These are phyloP conservation scores for Lacanobia wlatinum DNA, from an alignment of 2,888 invertebrate genomes.

Conservation along the genomic window DNA sequence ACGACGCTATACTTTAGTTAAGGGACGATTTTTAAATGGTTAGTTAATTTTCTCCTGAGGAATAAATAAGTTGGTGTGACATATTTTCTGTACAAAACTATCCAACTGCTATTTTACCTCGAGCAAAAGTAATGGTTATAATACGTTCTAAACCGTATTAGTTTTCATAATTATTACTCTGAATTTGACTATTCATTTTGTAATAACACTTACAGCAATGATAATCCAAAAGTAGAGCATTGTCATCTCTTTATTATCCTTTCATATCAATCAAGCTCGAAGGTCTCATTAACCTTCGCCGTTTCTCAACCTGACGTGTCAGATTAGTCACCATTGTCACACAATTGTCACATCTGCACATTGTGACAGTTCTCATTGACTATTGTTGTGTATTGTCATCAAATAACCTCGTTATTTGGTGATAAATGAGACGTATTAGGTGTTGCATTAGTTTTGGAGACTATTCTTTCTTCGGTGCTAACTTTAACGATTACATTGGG, in stretches of 20 bases:
- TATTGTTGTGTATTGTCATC: constrained; percentile 55
- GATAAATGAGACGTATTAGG: constrained; percentile 37
- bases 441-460: constrained; percentile 53
- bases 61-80: too few relatives aligned
- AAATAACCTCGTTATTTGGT: constrained; percentile 54
- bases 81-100: too few relatives aligned
- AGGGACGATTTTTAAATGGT: too few relatives aligned
- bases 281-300: constrained; percentile 56
- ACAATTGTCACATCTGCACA: constrained; percentile 45
- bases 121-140: too few relatives aligned
- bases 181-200: not conserved
- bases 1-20: too few relatives aligned
- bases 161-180: too few relatives aligned
- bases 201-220: not conserved
- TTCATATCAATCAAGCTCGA: constrained; percentile 50
- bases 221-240: constrained; percentile 37
- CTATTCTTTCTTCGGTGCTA: not conserved
- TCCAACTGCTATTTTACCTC: too few relatives aligned
- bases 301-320: constrained; percentile 43
- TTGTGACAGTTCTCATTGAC: constrained; percentile 57
- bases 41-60: too few relatives aligned
- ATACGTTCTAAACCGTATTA: too few relatives aligned
- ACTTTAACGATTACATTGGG: too few relatives aligned
- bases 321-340: constrained; percentile 48
- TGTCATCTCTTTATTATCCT: constrained; percentile 23